Base-by-base conservation (phyloP, 2,888 invertebrate genomes). In the Malthinus flaveolus region DNA sequence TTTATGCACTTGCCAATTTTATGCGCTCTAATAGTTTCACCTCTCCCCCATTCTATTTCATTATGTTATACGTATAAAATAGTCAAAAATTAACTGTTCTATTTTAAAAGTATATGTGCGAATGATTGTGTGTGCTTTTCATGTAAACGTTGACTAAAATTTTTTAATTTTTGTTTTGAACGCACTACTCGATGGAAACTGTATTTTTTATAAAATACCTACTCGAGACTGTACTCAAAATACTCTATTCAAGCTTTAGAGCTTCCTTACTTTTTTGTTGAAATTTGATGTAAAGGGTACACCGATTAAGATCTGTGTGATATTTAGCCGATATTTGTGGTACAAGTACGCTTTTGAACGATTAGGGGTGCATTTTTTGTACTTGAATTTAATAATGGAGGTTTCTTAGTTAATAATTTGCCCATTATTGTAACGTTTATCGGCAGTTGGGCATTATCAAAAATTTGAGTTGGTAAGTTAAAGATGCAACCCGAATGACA, bases 31-130 rank as follows among this genome's bases (percentile, higher is more conserved):
- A 23, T 58, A 58, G 42, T 48, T 39, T 35, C 32, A 33, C 37
- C 23, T 32, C 23, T 32, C 37, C 15, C 34, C 15, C 33, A 31
- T 51, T 32, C 42, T 50, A 42, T 32, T 55, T 52, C 39, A 46
- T 59, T 50, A 42, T 54, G 55, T 50, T 59, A 50, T 49, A 56
- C 50, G 52, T 52, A 47, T 56, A 60, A 47, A 51, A 44, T 44
- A 57, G 47, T 44, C 54, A 49, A 50, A 52, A 50, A 54, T 48
- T 50, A 54, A 50, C 46, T 56, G 59, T 49, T 51, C 51, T 50
- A 56, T 57, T 44, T 57, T 53, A 54, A 53, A 57, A 60, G 57
- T 57, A 37, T 48, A 37, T 48, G 61, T 61, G 50, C 54, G 60
- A 34, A 49, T 61, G 42, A 46, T 31, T 61, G 49, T 57, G 45